Conservation (phyloP, 2,888 invertebrate species). For the Noctua comes region DNA sequence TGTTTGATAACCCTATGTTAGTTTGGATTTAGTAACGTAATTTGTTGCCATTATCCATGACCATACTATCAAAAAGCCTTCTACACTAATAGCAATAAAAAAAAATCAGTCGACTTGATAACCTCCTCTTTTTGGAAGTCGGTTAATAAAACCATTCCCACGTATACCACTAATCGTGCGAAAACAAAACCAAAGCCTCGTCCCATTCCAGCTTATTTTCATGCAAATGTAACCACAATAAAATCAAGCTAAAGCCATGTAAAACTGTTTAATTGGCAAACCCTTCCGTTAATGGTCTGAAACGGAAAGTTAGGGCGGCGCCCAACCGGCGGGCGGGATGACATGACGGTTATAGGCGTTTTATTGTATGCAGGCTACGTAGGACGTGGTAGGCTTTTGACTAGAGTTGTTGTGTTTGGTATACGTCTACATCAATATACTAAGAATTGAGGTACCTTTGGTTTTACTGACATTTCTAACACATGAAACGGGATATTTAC, state of each 20-base stretch:
- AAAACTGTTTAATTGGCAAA: constrained; percentile 78
- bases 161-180: constrained; percentile 35
- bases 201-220: constrained; percentile 68
- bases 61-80: no score
- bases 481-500: no score
- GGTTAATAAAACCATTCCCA: not conserved
- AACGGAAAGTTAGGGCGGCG: constrained; percentile 63
- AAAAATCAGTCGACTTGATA: no score
- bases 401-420: not conserved
- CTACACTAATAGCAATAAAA: not conserved
- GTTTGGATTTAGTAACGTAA: not conserved
- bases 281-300: constrained; percentile 70
- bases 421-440: not conserved
- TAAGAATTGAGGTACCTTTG: not conserved
- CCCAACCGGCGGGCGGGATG: constrained; percentile 56
- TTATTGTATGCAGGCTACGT: constrained; percentile 42
- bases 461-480: not conserved
- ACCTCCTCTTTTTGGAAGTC: no score
- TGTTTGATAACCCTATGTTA: no score
- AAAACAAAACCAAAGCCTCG: constrained; percentile 27
- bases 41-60: not conserved
- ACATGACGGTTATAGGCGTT: constrained; percentile 47
- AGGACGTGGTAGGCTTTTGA: constrained; percentile 8
- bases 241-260: constrained; percentile 73
- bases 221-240: constrained; percentile 77